phyloP scores from a whole-genome alignment of 1,140 invertebrate species.

The Druon quercuslanigerum region DNA sequence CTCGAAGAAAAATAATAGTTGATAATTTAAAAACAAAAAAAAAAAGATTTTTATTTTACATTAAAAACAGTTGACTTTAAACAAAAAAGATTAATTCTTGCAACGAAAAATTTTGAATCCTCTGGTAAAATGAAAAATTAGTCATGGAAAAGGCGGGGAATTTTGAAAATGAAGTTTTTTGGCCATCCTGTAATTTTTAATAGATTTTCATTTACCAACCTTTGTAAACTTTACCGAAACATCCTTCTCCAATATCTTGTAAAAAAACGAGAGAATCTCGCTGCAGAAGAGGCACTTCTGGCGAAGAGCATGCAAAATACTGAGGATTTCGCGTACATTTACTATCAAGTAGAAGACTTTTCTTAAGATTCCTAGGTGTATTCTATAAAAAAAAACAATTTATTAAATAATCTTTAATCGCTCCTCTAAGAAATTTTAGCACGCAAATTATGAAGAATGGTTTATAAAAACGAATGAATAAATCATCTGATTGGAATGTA shows the following conservation, averaged over 20 bases:
- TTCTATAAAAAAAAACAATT: conserved; percentile 60
- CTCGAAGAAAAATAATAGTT: too few relatives aligned
- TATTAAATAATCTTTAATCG: neutral
- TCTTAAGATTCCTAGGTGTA: conserved; percentile 77
- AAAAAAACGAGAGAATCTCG: conserved; percentile 82
- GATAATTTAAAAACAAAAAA: too few relatives aligned
- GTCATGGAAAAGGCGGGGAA: too few relatives aligned
- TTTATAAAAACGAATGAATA: too few relatives aligned
- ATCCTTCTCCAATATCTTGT: conserved; percentile 91
- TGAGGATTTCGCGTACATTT: conserved; percentile 87
- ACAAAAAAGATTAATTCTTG: too few relatives aligned
- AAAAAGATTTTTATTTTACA: too few relatives aligned
- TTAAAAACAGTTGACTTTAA: too few relatives aligned
- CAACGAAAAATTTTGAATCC: too few relatives aligned
- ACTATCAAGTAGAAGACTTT: conserved; percentile 81
- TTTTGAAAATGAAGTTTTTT: too few relatives aligned
- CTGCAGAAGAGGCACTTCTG: conserved; percentile 79
- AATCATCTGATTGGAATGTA: too few relatives aligned
- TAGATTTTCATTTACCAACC: conserved; percentile 75
- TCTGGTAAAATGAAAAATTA: too few relatives aligned
- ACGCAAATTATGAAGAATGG: neutral
- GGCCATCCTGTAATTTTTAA: neutral
- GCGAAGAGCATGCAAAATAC: conserved; percentile 79
- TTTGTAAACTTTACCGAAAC: conserved; percentile 94
- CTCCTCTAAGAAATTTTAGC: neutral